Base-by-base conservation (phyloP, 2,113 vertebrate genomes). In the Alaudala cheleensis region DNA sequence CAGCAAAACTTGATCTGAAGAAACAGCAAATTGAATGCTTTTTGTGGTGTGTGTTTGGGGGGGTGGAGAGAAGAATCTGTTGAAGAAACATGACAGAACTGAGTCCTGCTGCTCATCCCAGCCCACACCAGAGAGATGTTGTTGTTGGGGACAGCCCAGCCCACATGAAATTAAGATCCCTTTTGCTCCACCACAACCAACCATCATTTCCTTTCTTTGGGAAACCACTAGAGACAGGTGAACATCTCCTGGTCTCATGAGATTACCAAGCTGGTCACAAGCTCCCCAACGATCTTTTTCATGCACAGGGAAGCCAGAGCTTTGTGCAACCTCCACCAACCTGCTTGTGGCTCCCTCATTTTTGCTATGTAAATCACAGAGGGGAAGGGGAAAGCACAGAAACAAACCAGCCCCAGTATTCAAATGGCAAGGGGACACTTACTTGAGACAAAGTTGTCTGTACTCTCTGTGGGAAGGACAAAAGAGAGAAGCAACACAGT, bases 381-480 rank as follows among this genome's bases (percentile, higher is more conserved):
- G 24, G 44, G 26, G 14, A 62, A 25, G 6, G 1, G 31, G 31
- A 50, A 67, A 57, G 6, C 23, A 64, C 15, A 60, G 84, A 76
- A 80, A 25, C 16, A 49, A 50, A 92, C 71, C 39, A 81, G 34
- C 3, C 47, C 44, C 58, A 67, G n/a, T 34, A 57, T 33, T 15
- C 24, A 81, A 90, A 78, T 93, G 70, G 34, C 39, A 94, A 91
- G 40, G 28, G 81, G 82, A 74, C 64, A 98, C 98, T 98, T 98
- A 98, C 98, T 97, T 94, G 98, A 98, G 58, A 98, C 97, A 95
- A 98, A 98, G 96, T 97, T 98, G 89, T 98, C 98, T 4, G 98
- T 98, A 96, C 97, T 98, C 88, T 98, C 98, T 98, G 98, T 24
- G 90, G 86, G 88, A 97, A 95, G 58, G 89, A 97, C 62, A 97